These are phyloP conservation scores for Tricholauxania praeusta DNA, from an alignment of 2,888 invertebrate genomes.

Conservation along the genomic window DNA sequence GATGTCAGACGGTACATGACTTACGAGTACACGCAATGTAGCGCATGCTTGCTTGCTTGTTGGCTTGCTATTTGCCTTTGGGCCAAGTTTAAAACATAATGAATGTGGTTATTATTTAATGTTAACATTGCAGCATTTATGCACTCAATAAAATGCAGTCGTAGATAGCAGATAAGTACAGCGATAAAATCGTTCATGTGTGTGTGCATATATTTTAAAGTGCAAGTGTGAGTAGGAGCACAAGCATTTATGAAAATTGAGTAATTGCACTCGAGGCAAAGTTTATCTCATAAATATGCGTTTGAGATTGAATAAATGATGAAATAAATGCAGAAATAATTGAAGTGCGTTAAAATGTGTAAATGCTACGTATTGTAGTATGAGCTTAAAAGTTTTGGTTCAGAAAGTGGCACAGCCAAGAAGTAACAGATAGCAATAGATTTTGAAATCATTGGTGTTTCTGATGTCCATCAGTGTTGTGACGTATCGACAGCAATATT, in stretches of 20 bases:
- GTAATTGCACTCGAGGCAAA: slow-evolving; percentile 66
- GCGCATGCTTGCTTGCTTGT: not conserved
- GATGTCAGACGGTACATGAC: no score
- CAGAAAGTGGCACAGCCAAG: no score
- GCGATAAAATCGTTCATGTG: slow-evolving; percentile 31
- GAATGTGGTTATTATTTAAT: slow-evolving; percentile 62
- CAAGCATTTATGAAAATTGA: slow-evolving; percentile 58
- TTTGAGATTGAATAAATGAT: slow-evolving; percentile 6
- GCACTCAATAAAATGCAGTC: slow-evolving; percentile 42
- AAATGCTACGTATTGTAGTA: no score
- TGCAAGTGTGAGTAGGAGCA: slow-evolving; percentile 14
- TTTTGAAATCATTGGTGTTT: no score
- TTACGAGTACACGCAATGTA: not conserved
- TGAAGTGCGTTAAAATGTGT: no score
- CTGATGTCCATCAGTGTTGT: no score
- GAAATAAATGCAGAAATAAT: not conserved
- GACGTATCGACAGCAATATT: no score
- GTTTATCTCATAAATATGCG: slow-evolving; percentile 66
- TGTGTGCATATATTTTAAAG: slow-evolving; percentile 18
- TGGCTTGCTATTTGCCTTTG: not conserved
- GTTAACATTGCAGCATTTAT: slow-evolving; percentile 53
- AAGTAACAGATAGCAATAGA: no score
- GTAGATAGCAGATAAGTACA: slow-evolving; percentile 29
- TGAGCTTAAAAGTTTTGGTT: no score
- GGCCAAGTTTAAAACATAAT: slow-evolving; percentile 56